Percentiles rank a stretch among this genome's conserved stretches.
Evolutionary conservation across 1,140 invertebrate species (phyloP).

Genomic region (Drosophila biarmipes): DNA sequence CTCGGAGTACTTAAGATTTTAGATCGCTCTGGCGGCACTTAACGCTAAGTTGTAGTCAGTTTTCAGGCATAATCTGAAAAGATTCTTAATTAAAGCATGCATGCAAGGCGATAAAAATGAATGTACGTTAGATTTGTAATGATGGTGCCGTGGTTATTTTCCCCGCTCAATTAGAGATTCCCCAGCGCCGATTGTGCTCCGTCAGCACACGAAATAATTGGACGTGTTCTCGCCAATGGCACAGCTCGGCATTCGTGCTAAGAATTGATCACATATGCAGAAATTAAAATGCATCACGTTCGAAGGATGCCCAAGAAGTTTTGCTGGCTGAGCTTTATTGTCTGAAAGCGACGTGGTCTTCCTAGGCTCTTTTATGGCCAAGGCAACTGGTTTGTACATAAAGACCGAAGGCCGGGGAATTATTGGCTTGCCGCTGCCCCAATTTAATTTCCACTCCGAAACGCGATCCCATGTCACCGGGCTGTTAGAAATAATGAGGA

Average conservation of each 20-base stretch:
- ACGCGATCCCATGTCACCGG: neutral
- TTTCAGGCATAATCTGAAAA: slow-evolving; percentile 46
- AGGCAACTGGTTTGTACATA: neutral
- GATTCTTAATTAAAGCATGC: slow-evolving; percentile 56
- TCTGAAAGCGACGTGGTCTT: slow-evolving; percentile 9
- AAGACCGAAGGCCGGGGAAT: neutral
- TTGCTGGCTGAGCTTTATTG: slow-evolving; percentile 26
- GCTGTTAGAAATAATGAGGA: neutral
- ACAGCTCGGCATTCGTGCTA: slow-evolving; percentile 46
- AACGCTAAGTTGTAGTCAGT: slow-evolving; percentile 34
- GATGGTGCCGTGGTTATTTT: slow-evolving; percentile 50
- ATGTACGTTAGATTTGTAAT: slow-evolving; percentile 56
- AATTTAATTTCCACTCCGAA: slow-evolving; percentile 4
- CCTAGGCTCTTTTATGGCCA: too few relatives aligned
- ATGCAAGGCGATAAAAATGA: slow-evolving; percentile 64
- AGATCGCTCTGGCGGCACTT: slow-evolving; percentile 43
- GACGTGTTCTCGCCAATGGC: slow-evolving; percentile 29
- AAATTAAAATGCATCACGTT: slow-evolving; percentile 53
- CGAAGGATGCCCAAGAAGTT: slow-evolving; percentile 39
- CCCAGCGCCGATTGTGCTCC: slow-evolving; percentile 48
- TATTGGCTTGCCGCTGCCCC: neutral
- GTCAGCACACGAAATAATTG: slow-evolving; percentile 62
- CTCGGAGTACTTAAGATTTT: slow-evolving; percentile 21
- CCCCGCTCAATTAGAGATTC: slow-evolving; percentile 60
- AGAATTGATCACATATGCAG: slow-evolving; percentile 56